These are phyloP conservation scores for Drosophila mimetica DNA, from an alignment of 2,888 invertebrate genomes.

Conservation along the genomic window DNA sequence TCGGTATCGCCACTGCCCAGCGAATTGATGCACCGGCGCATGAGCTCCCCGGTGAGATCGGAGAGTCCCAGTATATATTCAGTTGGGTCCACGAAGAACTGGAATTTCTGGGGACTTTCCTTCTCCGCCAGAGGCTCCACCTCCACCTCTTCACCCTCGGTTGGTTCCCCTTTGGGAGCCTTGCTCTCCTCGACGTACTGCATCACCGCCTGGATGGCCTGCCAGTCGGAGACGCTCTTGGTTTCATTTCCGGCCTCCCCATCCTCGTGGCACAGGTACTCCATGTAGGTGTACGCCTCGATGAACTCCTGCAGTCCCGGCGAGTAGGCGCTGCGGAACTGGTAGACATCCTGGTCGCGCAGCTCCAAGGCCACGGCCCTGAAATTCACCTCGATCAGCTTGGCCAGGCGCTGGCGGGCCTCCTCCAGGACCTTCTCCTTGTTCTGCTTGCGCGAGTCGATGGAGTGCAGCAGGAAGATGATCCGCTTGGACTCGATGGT, in stretches of 20 bases:
- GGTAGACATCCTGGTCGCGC: conserved; percentile 88
- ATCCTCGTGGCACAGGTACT: conserved; percentile 86
- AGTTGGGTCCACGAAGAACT: conserved; percentile 84
- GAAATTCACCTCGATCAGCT: conserved; percentile 86
- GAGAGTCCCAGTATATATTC: conserved; percentile 91
- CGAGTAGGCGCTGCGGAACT: conserved; percentile 88
- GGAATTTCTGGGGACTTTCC: conserved; percentile 41
- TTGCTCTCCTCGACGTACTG: conserved; percentile 23
- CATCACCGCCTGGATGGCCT: conserved; percentile 86
- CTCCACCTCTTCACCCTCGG: background rate
- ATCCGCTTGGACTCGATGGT: conserved; percentile 96
- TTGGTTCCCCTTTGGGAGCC: conserved; percentile 16
- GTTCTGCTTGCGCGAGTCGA: conserved; percentile 87
- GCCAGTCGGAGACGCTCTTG: conserved; percentile 86
- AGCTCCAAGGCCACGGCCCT: conserved; percentile 90
- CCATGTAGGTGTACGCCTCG: conserved; percentile 92
- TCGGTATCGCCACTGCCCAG: conserved; percentile 90
- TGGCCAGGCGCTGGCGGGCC: conserved; percentile 88
- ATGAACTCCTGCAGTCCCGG: conserved; percentile 91
- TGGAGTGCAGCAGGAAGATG: conserved; percentile 93
- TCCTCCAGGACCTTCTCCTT: conserved; percentile 86
- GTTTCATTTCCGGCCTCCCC: conserved; percentile 75
- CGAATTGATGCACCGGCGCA: conserved; percentile 94
- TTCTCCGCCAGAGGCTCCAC: background rate
- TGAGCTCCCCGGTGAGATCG: conserved; percentile 95